These are phyloP conservation scores for Dendrocincla tyrannina DNA, from an alignment of 2,797 vertebrate genomes.

Conservation along the genomic window DNA sequence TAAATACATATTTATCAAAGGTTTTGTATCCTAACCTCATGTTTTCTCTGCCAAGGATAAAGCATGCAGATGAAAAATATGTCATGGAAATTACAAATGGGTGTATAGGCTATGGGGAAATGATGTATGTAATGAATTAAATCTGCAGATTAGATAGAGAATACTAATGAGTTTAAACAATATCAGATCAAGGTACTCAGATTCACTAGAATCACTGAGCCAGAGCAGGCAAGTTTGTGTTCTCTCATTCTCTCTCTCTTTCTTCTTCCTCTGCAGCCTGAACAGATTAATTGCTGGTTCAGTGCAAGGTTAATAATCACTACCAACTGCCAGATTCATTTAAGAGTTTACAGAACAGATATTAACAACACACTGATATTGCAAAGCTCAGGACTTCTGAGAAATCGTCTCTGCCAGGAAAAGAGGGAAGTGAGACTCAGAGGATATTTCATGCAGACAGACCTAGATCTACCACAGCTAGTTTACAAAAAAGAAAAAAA, in stretches of 20 bases:
- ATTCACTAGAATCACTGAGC: conserved; percentile 65
- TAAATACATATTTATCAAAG: conserved; percentile 34
- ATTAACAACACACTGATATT: conserved; percentile 65
- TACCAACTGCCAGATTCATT: conserved; percentile 74
- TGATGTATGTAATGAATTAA: conserved; percentile 80
- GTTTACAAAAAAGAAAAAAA: neutral
- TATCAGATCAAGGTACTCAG: conserved; percentile 49
- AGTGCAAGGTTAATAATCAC: conserved; percentile 80
- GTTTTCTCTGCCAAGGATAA: conserved; percentile 41
- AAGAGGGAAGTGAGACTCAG: neutral
- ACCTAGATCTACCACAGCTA: neutral
- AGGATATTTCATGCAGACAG: neutral
- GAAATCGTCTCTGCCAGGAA: conserved; percentile 10
- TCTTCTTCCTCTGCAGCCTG: conserved; percentile 54
- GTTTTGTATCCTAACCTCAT: conserved; percentile 41
- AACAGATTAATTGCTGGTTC: conserved; percentile 80
- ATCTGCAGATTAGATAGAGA: conserved; percentile 68
- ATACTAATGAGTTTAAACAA: conserved; percentile 74
- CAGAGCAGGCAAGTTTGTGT: conserved; percentile 48
- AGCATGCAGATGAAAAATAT: conserved; percentile 40
- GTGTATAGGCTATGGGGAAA: conserved; percentile 71
- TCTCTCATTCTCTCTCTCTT: conserved; percentile 7
- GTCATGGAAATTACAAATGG: conserved; percentile 72
- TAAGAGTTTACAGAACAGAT: conserved; percentile 69
- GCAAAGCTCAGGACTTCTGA: conserved; percentile 33